These are phyloP conservation scores for Coremacera marginata DNA, from an alignment of 2,888 invertebrate species.

Conservation along the genomic window DNA sequence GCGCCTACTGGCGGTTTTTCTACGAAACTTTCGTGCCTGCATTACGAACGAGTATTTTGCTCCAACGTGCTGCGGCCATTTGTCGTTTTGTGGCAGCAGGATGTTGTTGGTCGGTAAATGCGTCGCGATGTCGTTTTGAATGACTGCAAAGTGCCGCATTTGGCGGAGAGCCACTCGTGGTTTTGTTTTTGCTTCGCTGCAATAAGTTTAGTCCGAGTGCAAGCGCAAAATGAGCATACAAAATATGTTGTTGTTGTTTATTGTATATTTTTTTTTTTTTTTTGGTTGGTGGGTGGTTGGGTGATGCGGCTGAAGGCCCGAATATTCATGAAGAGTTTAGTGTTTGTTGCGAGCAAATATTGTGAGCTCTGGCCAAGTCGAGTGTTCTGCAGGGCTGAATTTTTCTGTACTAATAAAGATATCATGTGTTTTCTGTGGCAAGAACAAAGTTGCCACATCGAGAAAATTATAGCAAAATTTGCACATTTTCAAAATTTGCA, in stretches of 20 bases:
- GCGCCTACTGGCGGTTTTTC: neutral
- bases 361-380: neutral
- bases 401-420: conserved; percentile 19
- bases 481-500: neutral
- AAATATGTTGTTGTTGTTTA: neutral
- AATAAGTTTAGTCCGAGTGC: conserved; percentile 3
- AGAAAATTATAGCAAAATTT: neutral
- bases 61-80: neutral
- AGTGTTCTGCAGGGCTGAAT: conserved; percentile 14
- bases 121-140: neutral
- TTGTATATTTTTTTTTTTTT: neutral
- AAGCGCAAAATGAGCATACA: conserved; percentile 25
- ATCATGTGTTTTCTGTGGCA: neutral
- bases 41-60: neutral
- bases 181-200: neutral
- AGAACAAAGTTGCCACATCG: conserved; percentile 16
- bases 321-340: neutral
- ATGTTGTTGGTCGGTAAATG: neutral
- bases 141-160: conserved; percentile 36
- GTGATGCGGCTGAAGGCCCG: neutral
- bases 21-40: conserved; percentile 14
- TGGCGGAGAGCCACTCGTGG: conserved; percentile 21
- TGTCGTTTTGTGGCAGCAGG: conserved; percentile 27
- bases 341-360: conserved; percentile 17
- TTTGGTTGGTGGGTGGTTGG: neutral